Percentiles rank a stretch among this genome's conserved stretches.
Evolutionary conservation across 2,888 invertebrate genomes (phyloP).

Genomic region (Brachypalpus laphriformis): DNA sequence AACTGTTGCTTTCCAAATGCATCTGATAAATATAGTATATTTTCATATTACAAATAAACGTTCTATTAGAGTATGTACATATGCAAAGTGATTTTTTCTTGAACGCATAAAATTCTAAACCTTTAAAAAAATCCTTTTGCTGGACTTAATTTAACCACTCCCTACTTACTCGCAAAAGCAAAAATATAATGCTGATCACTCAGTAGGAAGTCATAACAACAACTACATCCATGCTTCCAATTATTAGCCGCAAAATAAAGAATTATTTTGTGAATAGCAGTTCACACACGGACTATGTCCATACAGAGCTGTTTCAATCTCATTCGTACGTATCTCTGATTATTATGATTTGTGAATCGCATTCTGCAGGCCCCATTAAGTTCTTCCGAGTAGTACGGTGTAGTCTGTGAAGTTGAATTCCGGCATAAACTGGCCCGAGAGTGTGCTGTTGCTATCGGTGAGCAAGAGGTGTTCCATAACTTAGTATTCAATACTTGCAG

Average conservation of each 20-base stretch:
- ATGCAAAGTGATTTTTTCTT: not conserved
- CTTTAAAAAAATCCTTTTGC: not conserved
- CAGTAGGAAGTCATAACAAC: not conserved
- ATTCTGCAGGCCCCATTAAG: not conserved
- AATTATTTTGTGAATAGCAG: not conserved
- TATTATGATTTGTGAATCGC: not conserved
- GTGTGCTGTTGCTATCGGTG: no score
- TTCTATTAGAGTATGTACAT: not conserved
- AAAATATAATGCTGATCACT: not conserved
- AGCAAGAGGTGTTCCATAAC: not conserved
- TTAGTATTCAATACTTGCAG: not conserved
- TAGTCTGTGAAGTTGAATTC: not conserved
- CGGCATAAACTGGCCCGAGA: not conserved
- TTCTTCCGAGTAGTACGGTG: not conserved
- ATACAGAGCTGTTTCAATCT: not conserved
- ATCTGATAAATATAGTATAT: constrained; percentile 15
- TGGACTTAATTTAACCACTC: not conserved
- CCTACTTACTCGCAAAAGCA: not conserved
- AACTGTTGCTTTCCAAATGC: constrained; percentile 40
- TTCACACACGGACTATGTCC: not conserved
- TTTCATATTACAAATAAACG: not conserved
- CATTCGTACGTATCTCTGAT: not conserved
- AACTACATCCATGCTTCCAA: not conserved
- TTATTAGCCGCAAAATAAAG: not conserved
- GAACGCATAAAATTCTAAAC: not conserved